Percentiles rank a stretch among this genome's conserved stretches.
Conservation (phyloP, 2,797 vertebrate genomes). For the Sebastes matsubarae region DNA sequence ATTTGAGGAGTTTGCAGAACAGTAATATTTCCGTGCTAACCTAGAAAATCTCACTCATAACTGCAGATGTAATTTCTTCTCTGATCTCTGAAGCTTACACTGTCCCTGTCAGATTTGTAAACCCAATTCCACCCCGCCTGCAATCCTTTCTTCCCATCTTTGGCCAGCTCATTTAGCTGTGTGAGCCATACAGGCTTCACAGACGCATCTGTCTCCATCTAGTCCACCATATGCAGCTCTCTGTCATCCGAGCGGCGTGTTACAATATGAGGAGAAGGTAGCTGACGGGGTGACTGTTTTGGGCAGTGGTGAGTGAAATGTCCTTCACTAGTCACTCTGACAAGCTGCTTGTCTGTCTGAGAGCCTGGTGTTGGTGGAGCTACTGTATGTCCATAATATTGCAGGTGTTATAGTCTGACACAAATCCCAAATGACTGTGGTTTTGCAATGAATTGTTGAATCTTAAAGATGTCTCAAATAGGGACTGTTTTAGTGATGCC, state of each 20-base stretch:
- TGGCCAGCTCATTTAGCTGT: constrained; percentile 51
- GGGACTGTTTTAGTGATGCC: background rate
- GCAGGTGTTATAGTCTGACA: background rate
- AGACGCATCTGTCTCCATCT: constrained; percentile 61
- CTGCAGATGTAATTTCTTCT: constrained; percentile 13
- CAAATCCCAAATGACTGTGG: background rate
- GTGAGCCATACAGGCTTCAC: constrained; percentile 38
- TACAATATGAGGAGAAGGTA: constrained; percentile 22
- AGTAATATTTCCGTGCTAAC: background rate
- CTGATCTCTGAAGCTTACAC: constrained; percentile 16
- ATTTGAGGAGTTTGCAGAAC: constrained; percentile 5
- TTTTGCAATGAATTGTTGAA: background rate
- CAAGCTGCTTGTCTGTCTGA: constrained; percentile 36
- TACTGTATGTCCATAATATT: background rate
- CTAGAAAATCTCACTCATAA: constrained; percentile 1
- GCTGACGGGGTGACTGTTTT: constrained; percentile 36
- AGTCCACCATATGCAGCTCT: constrained; percentile 55
- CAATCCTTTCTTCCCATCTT: constrained; percentile 17
- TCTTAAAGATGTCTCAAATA: background rate
- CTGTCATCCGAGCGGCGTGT: constrained; percentile 37
- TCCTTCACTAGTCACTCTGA: constrained; percentile 40
- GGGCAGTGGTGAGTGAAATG: constrained; percentile 52
- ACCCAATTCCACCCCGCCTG: background rate
- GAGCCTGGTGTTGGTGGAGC: background rate
- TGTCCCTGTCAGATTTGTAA: constrained; percentile 32